Conservation (phyloP, 2,888 invertebrate genomes). For the Autographa gamma region DNA sequence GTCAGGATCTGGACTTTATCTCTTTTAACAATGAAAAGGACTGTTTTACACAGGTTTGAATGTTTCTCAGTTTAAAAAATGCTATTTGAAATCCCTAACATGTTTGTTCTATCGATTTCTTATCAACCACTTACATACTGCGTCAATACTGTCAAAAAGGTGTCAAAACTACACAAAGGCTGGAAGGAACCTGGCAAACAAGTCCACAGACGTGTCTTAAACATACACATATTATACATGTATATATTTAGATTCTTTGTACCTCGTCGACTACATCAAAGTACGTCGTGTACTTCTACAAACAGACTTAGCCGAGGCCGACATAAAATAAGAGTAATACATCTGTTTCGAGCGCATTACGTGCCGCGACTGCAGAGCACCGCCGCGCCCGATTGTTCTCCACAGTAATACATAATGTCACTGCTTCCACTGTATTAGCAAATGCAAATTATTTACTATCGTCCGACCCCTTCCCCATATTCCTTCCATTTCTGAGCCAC, state of each 20-base stretch:
- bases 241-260: background rate
- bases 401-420: slow-evolving; percentile 53
- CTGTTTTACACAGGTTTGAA: too few relatives aligned
- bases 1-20: too few relatives aligned
- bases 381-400: slow-evolving; percentile 12
- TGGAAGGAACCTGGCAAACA: background rate
- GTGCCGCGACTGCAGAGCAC: slow-evolving; percentile 66
- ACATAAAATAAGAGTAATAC: slow-evolving; percentile 69
- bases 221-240: background rate
- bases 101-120: background rate
- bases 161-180: background rate
- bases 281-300: background rate
- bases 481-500: slow-evolving; percentile 22
- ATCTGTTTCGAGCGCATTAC: slow-evolving; percentile 66
- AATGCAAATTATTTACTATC: slow-evolving; percentile 62
- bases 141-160: background rate
- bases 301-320: slow-evolving; percentile 40
- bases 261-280: background rate
- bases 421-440: slow-evolving; percentile 46
- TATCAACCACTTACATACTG: background rate
- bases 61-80: too few relatives aligned
- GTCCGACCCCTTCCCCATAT: slow-evolving; percentile 49
- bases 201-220: background rate
- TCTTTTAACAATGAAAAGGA: too few relatives aligned
- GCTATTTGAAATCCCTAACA: too few relatives aligned